Evolutionary conservation across 1,140 invertebrate species (phyloP).

Genomic region (Diploscapter pachys): DNA sequence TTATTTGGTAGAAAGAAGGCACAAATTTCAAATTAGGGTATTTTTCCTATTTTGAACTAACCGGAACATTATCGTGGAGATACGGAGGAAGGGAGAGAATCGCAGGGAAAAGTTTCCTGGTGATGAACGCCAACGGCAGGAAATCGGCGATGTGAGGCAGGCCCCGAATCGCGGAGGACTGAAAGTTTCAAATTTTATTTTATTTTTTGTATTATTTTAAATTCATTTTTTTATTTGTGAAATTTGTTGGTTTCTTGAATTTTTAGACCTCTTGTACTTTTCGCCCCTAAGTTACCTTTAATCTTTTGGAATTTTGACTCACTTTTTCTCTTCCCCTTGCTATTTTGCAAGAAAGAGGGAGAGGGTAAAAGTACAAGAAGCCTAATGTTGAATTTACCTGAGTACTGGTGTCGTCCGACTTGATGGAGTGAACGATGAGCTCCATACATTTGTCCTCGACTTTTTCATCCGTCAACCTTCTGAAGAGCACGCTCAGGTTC

Average conservation of each 20-base stretch:
- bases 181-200: conserved; percentile 12
- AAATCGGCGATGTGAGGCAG: conserved; percentile 50
- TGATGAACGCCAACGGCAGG: conserved; percentile 48
- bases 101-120: conserved; percentile 45
- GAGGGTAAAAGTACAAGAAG: too few relatives aligned
- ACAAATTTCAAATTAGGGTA: too few relatives aligned
- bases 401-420: conserved; percentile 25
- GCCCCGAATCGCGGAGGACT: conserved; percentile 49
- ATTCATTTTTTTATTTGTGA: not conserved
- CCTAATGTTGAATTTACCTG: conserved; percentile 1
- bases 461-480: conserved; percentile 28
- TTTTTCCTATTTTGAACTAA: conserved; percentile 11
- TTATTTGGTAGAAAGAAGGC: too few relatives aligned
- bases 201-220: not conserved
- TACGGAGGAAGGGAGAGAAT: conserved; percentile 42
- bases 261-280: too few relatives aligned
- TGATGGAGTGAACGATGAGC: conserved; percentile 26
- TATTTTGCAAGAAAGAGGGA: too few relatives aligned
- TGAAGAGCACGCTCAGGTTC: conserved; percentile 30
- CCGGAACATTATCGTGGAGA: conserved; percentile 53
- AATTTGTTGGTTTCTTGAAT: too few relatives aligned
- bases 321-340: too few relatives aligned
- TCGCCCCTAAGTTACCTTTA: too few relatives aligned
- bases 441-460: conserved; percentile 33
- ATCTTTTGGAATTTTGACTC: too few relatives aligned